Evolutionary conservation across 2,797 vertebrate genomes (phyloP).

Genomic region (Gymnoscopelus microlampas): DNA sequence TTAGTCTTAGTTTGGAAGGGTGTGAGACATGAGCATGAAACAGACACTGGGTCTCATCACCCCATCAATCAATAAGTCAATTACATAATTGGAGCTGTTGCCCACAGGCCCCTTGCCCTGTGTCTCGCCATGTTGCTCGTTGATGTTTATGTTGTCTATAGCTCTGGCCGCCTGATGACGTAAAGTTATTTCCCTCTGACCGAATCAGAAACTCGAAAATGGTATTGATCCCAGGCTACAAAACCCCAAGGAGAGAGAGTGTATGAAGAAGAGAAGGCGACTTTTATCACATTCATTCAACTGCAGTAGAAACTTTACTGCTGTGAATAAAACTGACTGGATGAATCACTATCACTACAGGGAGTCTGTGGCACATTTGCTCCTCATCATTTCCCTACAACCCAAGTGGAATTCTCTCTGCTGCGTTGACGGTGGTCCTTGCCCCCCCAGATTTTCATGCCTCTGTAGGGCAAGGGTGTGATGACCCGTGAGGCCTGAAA

Average conservation of each 20-base stretch:
- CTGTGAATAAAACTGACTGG: neutral
- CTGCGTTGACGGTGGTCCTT: conserved; percentile 6
- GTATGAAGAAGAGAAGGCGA: neutral
- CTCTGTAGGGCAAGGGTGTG: neutral
- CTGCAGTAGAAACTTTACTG: neutral
- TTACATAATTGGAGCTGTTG: too few relatives aligned
- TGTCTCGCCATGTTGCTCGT: too few relatives aligned
- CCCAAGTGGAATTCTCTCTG: neutral
- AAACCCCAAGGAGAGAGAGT: neutral
- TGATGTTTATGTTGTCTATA: too few relatives aligned
- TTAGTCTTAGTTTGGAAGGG: too few relatives aligned
- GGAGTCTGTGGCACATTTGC: neutral
- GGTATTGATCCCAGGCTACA: too few relatives aligned
- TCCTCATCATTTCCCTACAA: neutral
- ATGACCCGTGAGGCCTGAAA: conserved; percentile 32
- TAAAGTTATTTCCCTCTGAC: too few relatives aligned
- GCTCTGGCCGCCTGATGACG: too few relatives aligned
- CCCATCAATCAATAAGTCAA: too few relatives aligned
- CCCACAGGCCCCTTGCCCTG: too few relatives aligned
- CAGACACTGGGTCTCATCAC: too few relatives aligned
- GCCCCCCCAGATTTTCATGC: conserved; percentile 14
- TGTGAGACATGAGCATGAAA: too few relatives aligned
- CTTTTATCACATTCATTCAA: neutral
- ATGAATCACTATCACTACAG: neutral
- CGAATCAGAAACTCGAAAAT: too few relatives aligned